These are phyloP conservation scores for Baccha elongata DNA, from an alignment of 2,888 invertebrate genomes.

Conservation along the genomic window DNA sequence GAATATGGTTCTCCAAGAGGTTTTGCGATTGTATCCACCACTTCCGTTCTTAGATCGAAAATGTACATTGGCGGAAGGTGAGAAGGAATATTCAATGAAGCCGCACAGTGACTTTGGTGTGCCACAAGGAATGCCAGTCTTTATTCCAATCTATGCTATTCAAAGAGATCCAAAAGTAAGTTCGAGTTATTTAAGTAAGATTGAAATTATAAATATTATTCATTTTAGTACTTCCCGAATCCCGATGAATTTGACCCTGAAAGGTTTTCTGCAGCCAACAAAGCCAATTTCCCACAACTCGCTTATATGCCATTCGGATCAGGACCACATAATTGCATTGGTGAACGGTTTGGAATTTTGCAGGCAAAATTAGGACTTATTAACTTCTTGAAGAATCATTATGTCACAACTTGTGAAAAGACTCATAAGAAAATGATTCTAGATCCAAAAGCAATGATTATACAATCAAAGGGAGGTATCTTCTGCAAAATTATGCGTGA, in stretches of 20 bases:
- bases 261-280: slow-evolving; percentile 76
- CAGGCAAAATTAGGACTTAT: slow-evolving; percentile 79
- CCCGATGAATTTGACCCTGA: slow-evolving; percentile 79
- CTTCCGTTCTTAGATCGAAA: slow-evolving; percentile 74
- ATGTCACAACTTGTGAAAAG: slow-evolving; percentile 75
- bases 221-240: slow-evolving; percentile 78
- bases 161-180: slow-evolving; percentile 74
- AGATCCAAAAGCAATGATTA: slow-evolving; percentile 78
- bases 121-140: slow-evolving; percentile 74
- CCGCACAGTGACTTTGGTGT: slow-evolving; percentile 71
- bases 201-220: not conserved
- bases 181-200: not conserved
- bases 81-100: slow-evolving; percentile 65
- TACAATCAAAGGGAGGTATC: slow-evolving; percentile 78
- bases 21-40: slow-evolving; percentile 74
- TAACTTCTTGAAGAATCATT: slow-evolving; percentile 76
- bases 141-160: slow-evolving; percentile 71
- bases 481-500: slow-evolving; percentile 75
- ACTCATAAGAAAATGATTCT: slow-evolving; percentile 78
- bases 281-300: slow-evolving; percentile 76
- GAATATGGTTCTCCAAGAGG: slow-evolving; percentile 77
- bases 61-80: slow-evolving; percentile 46
- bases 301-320: slow-evolving; percentile 80
- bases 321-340: slow-evolving; percentile 80
- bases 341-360: slow-evolving; percentile 79